Conservation (phyloP, 1,140 invertebrate species). For the Pseudomyrmex dendroicus region DNA sequence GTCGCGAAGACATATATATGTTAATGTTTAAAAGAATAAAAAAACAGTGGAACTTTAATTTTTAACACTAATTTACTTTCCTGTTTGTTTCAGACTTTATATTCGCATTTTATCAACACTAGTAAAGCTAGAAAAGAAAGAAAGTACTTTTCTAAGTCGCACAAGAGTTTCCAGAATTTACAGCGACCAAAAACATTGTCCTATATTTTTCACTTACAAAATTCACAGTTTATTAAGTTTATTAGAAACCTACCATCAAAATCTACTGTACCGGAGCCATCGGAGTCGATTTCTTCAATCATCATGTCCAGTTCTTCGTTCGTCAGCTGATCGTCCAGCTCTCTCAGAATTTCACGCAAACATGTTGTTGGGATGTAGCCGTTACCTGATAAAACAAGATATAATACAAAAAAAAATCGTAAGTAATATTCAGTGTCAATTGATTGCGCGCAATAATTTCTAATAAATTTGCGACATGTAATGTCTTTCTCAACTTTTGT, state of each 20-base stretch:
- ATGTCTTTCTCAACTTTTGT: neutral
- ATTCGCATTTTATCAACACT: neutral
- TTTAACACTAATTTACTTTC: neutral
- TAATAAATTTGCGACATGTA: neutral
- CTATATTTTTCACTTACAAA: too few species aligned
- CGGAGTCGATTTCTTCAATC: slow-evolving; percentile 98
- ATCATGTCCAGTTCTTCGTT: slow-evolving; percentile 97
- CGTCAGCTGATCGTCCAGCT: slow-evolving; percentile 96
- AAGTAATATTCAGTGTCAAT: neutral
- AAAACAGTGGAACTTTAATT: neutral
- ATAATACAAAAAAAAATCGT: neutral
- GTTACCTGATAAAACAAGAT: slow-evolving; percentile 88
- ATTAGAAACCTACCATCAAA: slow-evolving; percentile 88
- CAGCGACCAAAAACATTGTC: too few species aligned
- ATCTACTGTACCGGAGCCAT: slow-evolving; percentile 94
- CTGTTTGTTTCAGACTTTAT: neutral
- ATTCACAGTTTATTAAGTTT: too few species aligned
- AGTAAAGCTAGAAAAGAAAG: neutral
- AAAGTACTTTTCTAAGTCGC: neutral
- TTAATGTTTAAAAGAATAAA: neutral
- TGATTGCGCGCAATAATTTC: neutral
- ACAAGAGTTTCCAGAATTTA: neutral
- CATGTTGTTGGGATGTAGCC: slow-evolving; percentile 98
- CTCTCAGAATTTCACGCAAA: slow-evolving; percentile 95
- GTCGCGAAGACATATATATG: neutral